A percentile compares a stretch with the other conserved stretches of the same genome.
Conservation (phyloP, 1,140 invertebrate species). For the Caenorhabditis remanei region DNA sequence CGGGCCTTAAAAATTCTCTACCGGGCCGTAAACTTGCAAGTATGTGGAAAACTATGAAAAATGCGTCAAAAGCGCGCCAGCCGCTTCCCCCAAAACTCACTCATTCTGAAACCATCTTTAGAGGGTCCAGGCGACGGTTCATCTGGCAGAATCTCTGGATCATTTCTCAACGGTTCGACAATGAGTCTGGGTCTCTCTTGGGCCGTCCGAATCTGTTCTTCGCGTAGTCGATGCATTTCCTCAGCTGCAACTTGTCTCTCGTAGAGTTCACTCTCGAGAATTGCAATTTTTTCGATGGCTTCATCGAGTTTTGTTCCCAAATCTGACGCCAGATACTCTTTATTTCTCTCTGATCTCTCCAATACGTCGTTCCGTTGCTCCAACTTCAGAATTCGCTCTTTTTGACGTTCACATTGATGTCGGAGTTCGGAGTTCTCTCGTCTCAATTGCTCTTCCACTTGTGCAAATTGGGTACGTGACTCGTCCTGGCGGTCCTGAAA, state of each 20-base stretch:
- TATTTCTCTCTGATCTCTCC: constrained; percentile 22
- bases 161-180: constrained; percentile 43
- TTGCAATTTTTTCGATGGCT: constrained; percentile 43
- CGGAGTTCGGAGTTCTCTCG: neutral
- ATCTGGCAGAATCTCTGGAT: constrained; percentile 16
- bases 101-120: constrained; percentile 30
- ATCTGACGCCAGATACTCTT: constrained; percentile 19
- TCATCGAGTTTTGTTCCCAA: neutral
- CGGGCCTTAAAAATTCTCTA: too few relatives aligned
- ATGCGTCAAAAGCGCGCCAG: too few relatives aligned
- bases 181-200: constrained; percentile 12
- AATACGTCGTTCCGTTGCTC: constrained; percentile 24
- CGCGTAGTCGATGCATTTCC: constrained; percentile 12
- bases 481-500: constrained; percentile 26
- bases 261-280: constrained; percentile 17
- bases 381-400: constrained; percentile 19
- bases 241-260: constrained; percentile 7
- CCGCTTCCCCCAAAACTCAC: neutral
- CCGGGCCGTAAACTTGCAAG: too few relatives aligned
- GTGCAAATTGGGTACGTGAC: neutral
- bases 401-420: neutral
- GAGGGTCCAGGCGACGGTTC: constrained; percentile 23
- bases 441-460: constrained; percentile 7
- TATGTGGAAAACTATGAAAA: too few relatives aligned
- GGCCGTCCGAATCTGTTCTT: constrained; percentile 8